These are phyloP conservation scores for Drosophila repletoides DNA, from an alignment of 1,140 invertebrate genomes.

Conservation along the genomic window DNA sequence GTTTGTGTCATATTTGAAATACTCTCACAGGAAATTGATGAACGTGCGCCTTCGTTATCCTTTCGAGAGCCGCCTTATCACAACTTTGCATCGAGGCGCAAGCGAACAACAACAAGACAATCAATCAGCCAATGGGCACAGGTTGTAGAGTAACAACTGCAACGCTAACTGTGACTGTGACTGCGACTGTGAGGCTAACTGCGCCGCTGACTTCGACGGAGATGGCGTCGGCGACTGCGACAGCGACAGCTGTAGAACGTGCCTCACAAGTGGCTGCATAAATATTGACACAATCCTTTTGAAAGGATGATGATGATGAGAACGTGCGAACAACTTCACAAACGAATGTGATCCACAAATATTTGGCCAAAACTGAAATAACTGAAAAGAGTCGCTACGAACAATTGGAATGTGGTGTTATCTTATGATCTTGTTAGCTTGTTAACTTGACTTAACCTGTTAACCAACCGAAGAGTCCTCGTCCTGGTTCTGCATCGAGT, in stretches of 20 bases:
- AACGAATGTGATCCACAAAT: conserved; percentile 58
- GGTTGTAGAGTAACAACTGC: too few species aligned
- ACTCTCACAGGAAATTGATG: conserved; percentile 43
- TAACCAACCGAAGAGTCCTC: conserved; percentile 18
- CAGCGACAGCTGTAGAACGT: conserved; percentile 23
- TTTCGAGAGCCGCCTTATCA: conserved; percentile 52
- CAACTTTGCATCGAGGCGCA: conserved; percentile 43
- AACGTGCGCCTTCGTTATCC: conserved; percentile 35
- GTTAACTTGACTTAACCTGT: conserved; percentile 7
- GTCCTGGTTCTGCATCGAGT: too few species aligned
- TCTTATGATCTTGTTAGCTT: conserved; percentile 8
- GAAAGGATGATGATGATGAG: conserved; percentile 34
- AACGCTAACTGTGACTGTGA: too few species aligned
- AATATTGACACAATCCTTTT: conserved; percentile 70
- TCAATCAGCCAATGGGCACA: conserved; percentile 72
- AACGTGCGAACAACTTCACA: conserved; percentile 59
- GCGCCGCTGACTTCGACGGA: too few species aligned
- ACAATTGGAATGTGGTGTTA: conserved; percentile 17
- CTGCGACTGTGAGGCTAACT: too few species aligned
- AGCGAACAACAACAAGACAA: conserved; percentile 20
- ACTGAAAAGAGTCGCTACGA: neutral
- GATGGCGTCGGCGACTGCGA: neutral
- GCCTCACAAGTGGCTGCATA: conserved; percentile 63
- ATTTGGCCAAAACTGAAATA: conserved; percentile 31
- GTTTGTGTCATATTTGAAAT: conserved; percentile 38